Base-by-base conservation (phyloP, 2,888 invertebrate species). In the Conops quadrifasciatus region DNA sequence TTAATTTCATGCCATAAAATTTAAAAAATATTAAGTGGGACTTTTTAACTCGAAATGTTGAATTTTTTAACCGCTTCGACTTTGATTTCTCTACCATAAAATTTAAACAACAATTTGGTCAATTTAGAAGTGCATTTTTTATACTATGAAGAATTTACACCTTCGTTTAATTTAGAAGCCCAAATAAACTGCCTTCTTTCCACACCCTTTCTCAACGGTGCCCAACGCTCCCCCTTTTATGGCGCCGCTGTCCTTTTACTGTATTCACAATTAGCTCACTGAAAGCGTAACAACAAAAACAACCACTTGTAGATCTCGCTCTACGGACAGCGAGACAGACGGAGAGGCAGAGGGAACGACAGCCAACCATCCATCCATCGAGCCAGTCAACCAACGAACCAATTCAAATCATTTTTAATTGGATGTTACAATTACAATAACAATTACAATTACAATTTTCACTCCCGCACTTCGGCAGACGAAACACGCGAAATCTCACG, bases 391-490 rank as follows among this genome's bases (percentile, higher is more conserved):
- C 36, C 53, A 53, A 49, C 15, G 9, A 62, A 28, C 26, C 65
- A 28, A 65, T 51, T 65, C 49, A 65, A 65, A 65, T 65, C 65
- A 63, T 63, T 24, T 65, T 51, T 65, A 65, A 65, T 65, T 65
- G 51, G 51, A 19, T 65, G 65, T 65, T 65, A 65, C 49, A 65
- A 65, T 64, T 51, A 64, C 47, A 64, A 64, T 51, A 47, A 64
- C 47, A 64, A 49, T 65, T 63, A 64, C 47, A 64, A 49, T 65
- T 63, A 63, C 63, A 63, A 47, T 51, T 49, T 51, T 65, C 51
- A 65, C 51, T 49, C 49, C 30, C n/a, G 28, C 51, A 51, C 19
- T 51, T 65, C 51, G 26, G 16, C 24, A 30, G n/a, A 26, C 19
- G 21, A 53, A 36, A 66, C 66, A 66, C 53, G 28, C 66, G 19